Conservation (phyloP, 2,113 vertebrate genomes). For the Pycnonotus jocosus region DNA sequence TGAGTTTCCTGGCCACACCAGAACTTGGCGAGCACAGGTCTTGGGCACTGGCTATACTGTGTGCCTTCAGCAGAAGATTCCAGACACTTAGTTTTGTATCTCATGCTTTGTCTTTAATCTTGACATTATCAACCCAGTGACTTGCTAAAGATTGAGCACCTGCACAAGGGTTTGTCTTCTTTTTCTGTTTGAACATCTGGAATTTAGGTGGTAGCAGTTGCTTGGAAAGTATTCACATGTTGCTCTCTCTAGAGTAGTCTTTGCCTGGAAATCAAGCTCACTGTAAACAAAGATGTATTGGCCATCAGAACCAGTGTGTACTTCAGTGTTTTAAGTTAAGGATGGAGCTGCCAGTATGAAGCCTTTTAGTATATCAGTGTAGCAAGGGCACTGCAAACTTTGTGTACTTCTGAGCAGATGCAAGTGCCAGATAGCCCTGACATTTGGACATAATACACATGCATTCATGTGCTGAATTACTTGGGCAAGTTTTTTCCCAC, state of each 20-base stretch:
- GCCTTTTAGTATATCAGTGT: background rate
- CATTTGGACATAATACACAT: background rate
- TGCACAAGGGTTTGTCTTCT: background rate
- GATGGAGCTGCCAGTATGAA: background rate
- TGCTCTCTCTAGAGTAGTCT: background rate
- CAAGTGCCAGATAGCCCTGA: background rate
- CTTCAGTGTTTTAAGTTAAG: background rate
- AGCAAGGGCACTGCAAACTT: background rate
- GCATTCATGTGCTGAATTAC: background rate
- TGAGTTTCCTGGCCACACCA: slow-evolving; percentile 38
- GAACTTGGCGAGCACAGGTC: background rate
- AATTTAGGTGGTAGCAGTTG: background rate
- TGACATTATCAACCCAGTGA: background rate
- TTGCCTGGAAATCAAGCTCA: background rate
- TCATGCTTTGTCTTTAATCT: background rate
- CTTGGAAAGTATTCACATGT: background rate
- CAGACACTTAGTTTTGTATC: background rate
- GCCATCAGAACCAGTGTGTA: background rate
- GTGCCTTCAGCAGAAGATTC: background rate
- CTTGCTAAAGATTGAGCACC: background rate
- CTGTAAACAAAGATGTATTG: background rate
- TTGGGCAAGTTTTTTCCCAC: background rate
- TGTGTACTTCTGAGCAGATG: background rate
- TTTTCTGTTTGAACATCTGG: background rate
- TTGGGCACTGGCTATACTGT: background rate